A percentile compares a stretch with the other conserved stretches of the same genome.
Conservation (phyloP, 2,888 invertebrate species). For the Aphidoletes aphidimyza region DNA sequence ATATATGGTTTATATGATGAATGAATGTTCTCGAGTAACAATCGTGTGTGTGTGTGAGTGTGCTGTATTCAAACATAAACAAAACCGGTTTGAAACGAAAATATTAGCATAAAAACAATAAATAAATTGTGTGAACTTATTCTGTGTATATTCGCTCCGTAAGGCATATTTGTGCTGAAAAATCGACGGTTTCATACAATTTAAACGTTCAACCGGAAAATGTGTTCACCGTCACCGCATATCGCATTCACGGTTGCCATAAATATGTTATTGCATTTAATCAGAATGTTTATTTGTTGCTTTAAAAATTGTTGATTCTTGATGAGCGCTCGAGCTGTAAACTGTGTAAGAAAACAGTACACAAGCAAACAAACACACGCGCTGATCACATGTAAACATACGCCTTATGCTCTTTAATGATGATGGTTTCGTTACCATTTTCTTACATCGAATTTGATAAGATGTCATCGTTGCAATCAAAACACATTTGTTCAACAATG, state of each 20-base stretch:
- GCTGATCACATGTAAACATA: neutral
- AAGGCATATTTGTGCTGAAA: neutral
- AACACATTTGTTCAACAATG: neutral
- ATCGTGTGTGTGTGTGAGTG: too few relatives aligned
- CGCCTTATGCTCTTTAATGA: neutral
- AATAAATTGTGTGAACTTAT: neutral
- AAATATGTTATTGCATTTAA: slow-evolving; percentile 41
- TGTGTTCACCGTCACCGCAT: too few relatives aligned
- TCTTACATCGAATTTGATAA: neutral
- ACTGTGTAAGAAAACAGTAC: too few relatives aligned
- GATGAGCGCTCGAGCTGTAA: too few relatives aligned
- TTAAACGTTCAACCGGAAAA: neutral
- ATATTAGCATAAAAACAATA: slow-evolving; percentile 13
- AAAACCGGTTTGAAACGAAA: slow-evolving; percentile 26
- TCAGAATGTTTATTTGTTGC: neutral
- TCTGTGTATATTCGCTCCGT: neutral
- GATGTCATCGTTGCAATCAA: slow-evolving; percentile 18
- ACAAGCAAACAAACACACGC: neutral
- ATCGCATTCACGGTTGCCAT: too few relatives aligned
- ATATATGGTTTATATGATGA: neutral
- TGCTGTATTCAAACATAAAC: neutral
- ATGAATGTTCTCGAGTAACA: too few relatives aligned
- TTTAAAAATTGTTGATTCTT: neutral
- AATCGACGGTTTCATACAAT: neutral
- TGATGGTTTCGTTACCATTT: neutral